These are phyloP conservation scores for Rutpela maculata DNA, from an alignment of 2,888 invertebrate genomes.

Conservation along the genomic window DNA sequence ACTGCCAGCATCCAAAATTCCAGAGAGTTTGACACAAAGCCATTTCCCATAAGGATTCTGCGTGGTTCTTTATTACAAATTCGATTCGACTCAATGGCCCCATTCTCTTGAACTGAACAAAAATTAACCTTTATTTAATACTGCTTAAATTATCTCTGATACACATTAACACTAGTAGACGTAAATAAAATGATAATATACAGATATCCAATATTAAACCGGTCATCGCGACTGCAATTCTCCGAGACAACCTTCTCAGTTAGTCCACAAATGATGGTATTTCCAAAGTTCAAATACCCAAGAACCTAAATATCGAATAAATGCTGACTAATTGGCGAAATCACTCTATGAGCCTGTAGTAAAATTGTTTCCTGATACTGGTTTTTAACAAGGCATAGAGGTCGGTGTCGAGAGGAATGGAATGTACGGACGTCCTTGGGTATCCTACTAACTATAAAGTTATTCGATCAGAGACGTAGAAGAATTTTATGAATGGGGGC, in stretches of 20 bases:
- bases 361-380: constrained; percentile 38
- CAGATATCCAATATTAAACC: neutral
- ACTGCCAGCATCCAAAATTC: too few species aligned
- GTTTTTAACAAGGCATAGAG: constrained; percentile 27
- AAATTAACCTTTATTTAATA: neutral
- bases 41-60: too few species aligned
- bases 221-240: neutral
- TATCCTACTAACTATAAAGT: constrained; percentile 44
- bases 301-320: constrained; percentile 38
- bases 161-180: neutral
- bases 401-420: constrained; percentile 46
- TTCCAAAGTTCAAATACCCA: constrained; percentile 34
- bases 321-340: constrained; percentile 36
- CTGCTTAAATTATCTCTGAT: neutral
- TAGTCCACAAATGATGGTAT: constrained; percentile 2
- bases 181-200: neutral
- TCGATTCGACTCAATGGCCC: too few species aligned
- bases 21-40: too few species aligned
- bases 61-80: too few species aligned
- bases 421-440: constrained; percentile 59
- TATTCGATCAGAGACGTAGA: constrained; percentile 13
- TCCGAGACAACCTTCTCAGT: neutral
- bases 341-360: constrained; percentile 8
- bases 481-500: neutral
- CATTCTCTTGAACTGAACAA: too few species aligned